These are phyloP conservation scores for Drosophila quinaria DNA, from an alignment of 2,888 invertebrate species.

Conservation along the genomic window DNA sequence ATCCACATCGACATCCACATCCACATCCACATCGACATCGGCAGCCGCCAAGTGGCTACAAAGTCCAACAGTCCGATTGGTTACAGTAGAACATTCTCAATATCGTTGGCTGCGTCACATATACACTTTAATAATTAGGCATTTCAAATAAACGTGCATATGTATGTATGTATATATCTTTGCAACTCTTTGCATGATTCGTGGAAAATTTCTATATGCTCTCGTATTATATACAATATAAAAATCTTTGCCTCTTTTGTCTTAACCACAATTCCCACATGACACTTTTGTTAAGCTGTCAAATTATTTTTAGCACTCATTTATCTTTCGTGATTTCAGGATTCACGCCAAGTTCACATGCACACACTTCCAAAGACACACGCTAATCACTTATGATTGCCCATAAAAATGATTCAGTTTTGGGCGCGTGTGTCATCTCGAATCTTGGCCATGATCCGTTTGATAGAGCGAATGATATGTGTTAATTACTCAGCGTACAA, in stretches of 20 bases:
- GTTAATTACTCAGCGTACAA: slow-evolving; percentile 35
- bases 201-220: slow-evolving; percentile 33
- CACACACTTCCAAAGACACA: slow-evolving; percentile 28
- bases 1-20: not conserved
- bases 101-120: slow-evolving; percentile 51
- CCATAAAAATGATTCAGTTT: slow-evolving; percentile 35
- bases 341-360: slow-evolving; percentile 67
- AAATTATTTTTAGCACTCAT: slow-evolving; percentile 35
- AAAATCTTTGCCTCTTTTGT: slow-evolving; percentile 21
- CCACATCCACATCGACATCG: slow-evolving; percentile 18
- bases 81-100: slow-evolving; percentile 41
- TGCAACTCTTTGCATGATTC: not conserved
- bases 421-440: slow-evolving; percentile 41
- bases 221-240: slow-evolving; percentile 3
- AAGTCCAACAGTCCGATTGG: slow-evolving; percentile 47
- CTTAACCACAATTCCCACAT: slow-evolving; percentile 4
- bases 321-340: slow-evolving; percentile 40
- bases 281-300: not conserved
- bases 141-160: slow-evolving; percentile 3
- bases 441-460: slow-evolving; percentile 53
- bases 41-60: slow-evolving; percentile 39
- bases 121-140: not conserved
- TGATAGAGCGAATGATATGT: slow-evolving; percentile 24
- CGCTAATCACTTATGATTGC: slow-evolving; percentile 20
- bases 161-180: too few species aligned